These are phyloP conservation scores for Hemithea aestivaria DNA, from an alignment of 2,888 invertebrate genomes.

Conservation along the genomic window DNA sequence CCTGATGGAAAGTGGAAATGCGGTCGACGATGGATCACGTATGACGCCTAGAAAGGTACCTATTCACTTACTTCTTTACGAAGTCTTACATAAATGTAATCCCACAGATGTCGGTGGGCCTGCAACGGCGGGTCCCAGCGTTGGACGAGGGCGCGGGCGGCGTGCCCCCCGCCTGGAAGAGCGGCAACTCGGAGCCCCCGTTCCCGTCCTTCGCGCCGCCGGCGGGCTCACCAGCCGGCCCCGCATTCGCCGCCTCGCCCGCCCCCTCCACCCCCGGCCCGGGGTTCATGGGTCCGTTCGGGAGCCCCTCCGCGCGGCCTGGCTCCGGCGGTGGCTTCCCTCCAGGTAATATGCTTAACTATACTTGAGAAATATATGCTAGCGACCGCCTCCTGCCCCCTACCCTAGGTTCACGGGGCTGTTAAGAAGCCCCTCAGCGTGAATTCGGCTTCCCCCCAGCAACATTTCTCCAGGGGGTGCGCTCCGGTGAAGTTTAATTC, in stretches of 20 bases:
- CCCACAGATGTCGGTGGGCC: constrained; percentile 83
- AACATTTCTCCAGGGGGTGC: constrained; percentile 85
- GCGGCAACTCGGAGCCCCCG: constrained; percentile 77
- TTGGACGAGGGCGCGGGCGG: constrained; percentile 70
- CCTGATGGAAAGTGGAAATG: too few relatives aligned
- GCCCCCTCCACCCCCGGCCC: constrained; percentile 87
- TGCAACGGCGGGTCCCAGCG: constrained; percentile 87
- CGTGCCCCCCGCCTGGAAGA: constrained; percentile 86
- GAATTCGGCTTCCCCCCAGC: constrained; percentile 81
- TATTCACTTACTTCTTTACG: too few relatives aligned
- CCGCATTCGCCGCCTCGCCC: constrained; percentile 84
- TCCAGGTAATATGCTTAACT: constrained; percentile 52
- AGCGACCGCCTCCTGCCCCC: too few relatives aligned
- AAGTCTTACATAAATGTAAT: too few relatives aligned
- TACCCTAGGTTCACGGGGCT: too few relatives aligned
- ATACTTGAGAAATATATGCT: too few relatives aligned
- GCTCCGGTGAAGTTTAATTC: too few relatives aligned
- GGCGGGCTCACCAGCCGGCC: constrained; percentile 86
- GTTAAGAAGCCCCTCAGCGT: too few relatives aligned
- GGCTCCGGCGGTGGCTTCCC: constrained; percentile 92
- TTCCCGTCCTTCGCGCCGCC: constrained; percentile 89
- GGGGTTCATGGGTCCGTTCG: constrained; percentile 83
- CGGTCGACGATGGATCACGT: too few relatives aligned
- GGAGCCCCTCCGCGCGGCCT: constrained; percentile 82
- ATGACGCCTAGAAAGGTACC: too few relatives aligned